Evolutionary conservation across 1,140 invertebrate genomes (phyloP).

Genomic region (Sitodiplosis mosellana): DNA sequence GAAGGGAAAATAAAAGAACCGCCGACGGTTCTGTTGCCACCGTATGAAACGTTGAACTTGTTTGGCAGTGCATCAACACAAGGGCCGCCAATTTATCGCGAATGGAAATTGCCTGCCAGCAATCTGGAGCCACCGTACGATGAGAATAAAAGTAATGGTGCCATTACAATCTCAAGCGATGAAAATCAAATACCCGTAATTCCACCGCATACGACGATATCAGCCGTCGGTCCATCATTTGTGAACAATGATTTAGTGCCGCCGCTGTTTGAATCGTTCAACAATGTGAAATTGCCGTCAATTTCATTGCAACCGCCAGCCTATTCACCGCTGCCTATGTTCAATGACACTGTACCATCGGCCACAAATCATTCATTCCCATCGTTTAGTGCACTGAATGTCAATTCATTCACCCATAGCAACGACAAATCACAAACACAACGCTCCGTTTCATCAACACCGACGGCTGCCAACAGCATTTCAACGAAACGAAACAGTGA

Average conservation of each 20-base stretch:
- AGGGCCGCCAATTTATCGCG: conserved; percentile 38
- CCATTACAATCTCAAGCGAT: neutral
- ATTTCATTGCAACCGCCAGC: neutral
- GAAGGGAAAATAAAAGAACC: neutral
- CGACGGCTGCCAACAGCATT: conserved; percentile 6
- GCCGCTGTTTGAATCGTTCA: neutral
- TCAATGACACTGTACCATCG: conserved; percentile 6
- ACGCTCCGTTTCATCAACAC: conserved; percentile 15
- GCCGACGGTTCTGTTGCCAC: conserved; percentile 15
- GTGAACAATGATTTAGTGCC: neutral
- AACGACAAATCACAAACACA: conserved; percentile 12
- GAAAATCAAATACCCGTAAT: conserved; percentile 8
- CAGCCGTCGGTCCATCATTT: conserved; percentile 16
- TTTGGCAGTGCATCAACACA: conserved; percentile 30
- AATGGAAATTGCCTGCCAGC: conserved; percentile 38
- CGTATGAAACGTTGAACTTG: conserved; percentile 16
- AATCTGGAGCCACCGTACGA: conserved; percentile 30
- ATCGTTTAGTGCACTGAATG: conserved; percentile 2
- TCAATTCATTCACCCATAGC: conserved; percentile 4
- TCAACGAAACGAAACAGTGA: conserved; percentile 6
- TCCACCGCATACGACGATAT: conserved; percentile 18
- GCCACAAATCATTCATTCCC: conserved; percentile 2
- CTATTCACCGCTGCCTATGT: conserved; percentile 3
- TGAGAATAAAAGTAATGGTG: neutral
- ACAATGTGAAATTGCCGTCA: conserved; percentile 7